phyloP scores from a whole-genome alignment of 2,797 vertebrate genomes.

The Lacerta viridis region DNA sequence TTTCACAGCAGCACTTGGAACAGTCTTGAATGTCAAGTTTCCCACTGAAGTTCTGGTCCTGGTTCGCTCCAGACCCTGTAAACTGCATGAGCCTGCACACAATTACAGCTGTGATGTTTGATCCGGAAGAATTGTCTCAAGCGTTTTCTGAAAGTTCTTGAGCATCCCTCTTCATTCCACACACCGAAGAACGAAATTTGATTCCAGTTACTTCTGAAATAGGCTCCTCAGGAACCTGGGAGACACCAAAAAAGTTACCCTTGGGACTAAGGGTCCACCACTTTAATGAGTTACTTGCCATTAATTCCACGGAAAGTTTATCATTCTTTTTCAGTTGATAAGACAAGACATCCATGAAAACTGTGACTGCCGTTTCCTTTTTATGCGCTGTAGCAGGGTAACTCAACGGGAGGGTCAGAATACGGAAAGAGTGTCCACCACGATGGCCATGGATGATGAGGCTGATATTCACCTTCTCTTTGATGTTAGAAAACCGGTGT shows the following conservation, averaged over 20 bases:
- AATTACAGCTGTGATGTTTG: not conserved
- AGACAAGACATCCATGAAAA: not conserved
- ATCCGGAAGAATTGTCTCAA: not conserved
- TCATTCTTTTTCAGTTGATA: not conserved
- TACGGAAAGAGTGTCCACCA: fast-evolving
- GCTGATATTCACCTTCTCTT: not conserved
- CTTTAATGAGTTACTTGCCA: fast-evolving
- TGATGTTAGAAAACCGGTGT: fast-evolving
- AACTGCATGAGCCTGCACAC: not conserved
- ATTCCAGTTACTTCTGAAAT: not conserved
- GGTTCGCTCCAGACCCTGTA: not conserved
- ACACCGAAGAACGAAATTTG: too few relatives aligned
- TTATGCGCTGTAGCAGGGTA: fast-evolving
- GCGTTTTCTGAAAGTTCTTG: not conserved
- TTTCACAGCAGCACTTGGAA: not conserved
- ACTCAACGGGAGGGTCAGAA: constrained; percentile 25
- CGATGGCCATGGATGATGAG: not conserved
- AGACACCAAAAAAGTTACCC: constrained; percentile 41
- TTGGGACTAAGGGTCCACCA: not conserved
- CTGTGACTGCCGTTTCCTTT: too few relatives aligned
- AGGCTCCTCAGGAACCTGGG: not conserved
- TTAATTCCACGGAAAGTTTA: not conserved
- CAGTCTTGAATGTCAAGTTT: not conserved
- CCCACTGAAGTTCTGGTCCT: not conserved
- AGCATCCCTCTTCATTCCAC: not conserved